These are phyloP conservation scores for Menura novaehollandiae DNA, from an alignment of 2,113 vertebrate species.

Conservation along the genomic window DNA sequence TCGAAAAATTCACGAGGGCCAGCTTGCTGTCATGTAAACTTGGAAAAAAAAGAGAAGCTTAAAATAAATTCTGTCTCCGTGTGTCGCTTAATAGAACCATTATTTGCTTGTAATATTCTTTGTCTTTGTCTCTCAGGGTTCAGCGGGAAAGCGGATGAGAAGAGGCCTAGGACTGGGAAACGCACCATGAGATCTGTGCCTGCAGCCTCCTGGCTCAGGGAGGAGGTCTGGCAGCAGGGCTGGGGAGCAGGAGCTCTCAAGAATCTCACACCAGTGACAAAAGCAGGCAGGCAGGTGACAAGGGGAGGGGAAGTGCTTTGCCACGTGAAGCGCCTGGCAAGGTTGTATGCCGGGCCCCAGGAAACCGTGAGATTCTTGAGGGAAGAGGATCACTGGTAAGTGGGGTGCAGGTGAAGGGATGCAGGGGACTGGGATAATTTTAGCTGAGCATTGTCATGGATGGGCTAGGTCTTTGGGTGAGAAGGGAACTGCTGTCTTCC, in stretches of 20 bases:
- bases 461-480: not conserved
- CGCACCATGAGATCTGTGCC: not conserved
- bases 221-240: not conserved
- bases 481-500: slow-evolving; percentile 14
- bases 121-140: slow-evolving; percentile 7
- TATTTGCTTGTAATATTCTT: slow-evolving; percentile 27
- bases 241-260: not conserved
- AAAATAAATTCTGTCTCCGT: slow-evolving; percentile 19
- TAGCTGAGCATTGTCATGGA: not conserved
- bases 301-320: not conserved
- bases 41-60: not conserved
- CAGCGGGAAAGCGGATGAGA: not conserved
- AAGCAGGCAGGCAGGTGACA: not conserved
- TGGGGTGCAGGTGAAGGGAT: not conserved
- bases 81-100: slow-evolving; percentile 12
- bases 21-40: slow-evolving; percentile 58
- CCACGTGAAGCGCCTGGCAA: not conserved
- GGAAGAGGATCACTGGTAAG: not conserved
- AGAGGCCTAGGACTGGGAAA: not conserved
- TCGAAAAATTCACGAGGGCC: slow-evolving; percentile 49
- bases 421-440: not conserved
- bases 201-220: not conserved
- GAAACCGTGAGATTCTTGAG: not conserved
- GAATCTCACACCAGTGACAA: not conserved
- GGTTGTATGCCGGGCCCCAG: not conserved